Percentiles rank a stretch among this genome's conserved stretches.
Evolutionary conservation across 2,888 invertebrate genomes (phyloP).

Genomic region (Tetragonula carbonaria): DNA sequence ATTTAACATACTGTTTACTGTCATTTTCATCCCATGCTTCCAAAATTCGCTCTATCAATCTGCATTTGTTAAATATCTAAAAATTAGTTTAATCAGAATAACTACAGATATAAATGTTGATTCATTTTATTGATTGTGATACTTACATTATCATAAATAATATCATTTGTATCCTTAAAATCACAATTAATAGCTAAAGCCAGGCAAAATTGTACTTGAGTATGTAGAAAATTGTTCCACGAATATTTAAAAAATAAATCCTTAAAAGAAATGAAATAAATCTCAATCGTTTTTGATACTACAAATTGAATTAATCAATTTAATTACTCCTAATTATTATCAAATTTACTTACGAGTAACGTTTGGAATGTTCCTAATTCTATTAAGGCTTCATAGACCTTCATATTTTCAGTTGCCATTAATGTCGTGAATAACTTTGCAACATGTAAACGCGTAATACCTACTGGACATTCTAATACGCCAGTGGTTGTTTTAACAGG

Average conservation of each 20-base stretch:
- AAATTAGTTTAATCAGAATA: conserved; percentile 51
- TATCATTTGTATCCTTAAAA: conserved; percentile 76
- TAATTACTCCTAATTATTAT: neutral
- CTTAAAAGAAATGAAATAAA: conserved; percentile 82
- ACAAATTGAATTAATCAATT: neutral
- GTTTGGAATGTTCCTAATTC: conserved; percentile 86
- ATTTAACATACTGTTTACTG: conserved; percentile 89
- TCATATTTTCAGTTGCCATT: conserved; percentile 89
- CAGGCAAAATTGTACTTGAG: conserved; percentile 93
- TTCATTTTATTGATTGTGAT: conserved; percentile 11
- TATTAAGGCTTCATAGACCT: conserved; percentile 88
- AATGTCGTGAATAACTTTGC: conserved; percentile 92
- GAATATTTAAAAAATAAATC: conserved; percentile 95
- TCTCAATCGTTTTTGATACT: neutral
- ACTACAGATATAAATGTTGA: conserved; percentile 9
- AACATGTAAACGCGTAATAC: conserved; percentile 92
- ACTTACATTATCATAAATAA: conserved; percentile 79
- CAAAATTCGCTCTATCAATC: conserved; percentile 91
- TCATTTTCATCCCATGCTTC: conserved; percentile 93
- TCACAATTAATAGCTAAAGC: conserved; percentile 87
- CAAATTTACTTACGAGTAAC: conserved; percentile 84
- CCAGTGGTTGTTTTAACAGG: conserved; percentile 90
- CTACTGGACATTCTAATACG: conserved; percentile 90
- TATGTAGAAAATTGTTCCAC: conserved; percentile 98
- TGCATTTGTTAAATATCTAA: conserved; percentile 92